These are phyloP conservation scores for Sinonovacula constricta DNA, from an alignment of 1,140 invertebrate species.

Conservation along the genomic window DNA sequence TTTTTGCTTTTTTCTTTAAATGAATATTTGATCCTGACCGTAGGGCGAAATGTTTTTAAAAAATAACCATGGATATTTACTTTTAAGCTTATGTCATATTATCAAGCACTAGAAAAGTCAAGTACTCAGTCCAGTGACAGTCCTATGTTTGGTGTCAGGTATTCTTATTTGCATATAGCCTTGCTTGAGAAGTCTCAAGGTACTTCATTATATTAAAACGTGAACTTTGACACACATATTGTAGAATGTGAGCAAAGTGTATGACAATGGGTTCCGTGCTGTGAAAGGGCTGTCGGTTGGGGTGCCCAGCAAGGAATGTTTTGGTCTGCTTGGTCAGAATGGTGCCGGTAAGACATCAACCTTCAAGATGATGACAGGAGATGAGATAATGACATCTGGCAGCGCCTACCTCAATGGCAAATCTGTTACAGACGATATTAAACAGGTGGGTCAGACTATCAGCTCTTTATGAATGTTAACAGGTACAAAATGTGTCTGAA, in stretches of 20 bases:
- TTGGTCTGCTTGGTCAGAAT: conserved; percentile 91
- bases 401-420: conserved; percentile 71
- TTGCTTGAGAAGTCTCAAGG: too few relatives aligned
- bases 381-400: conserved; percentile 74
- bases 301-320: conserved; percentile 86
- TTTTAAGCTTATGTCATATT: not conserved
- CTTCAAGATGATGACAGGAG: conserved; percentile 89
- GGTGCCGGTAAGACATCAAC: conserved; percentile 95
- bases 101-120: not conserved
- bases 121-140: not conserved
- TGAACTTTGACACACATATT: not conserved
- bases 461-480: too few relatives aligned
- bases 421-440: conserved; percentile 77
- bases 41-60: too few relatives aligned
- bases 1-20: too few relatives aligned
- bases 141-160: too few relatives aligned
- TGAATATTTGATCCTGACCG: too few relatives aligned
- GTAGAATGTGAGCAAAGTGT: conserved; percentile 53
- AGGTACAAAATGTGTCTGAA: too few relatives aligned
- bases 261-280: conserved; percentile 79
- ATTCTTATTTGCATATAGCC: too few relatives aligned
- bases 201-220: not conserved
- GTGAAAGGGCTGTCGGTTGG: conserved; percentile 80
- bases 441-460: conserved; percentile 79
- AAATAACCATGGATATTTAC: not conserved